Evolutionary conservation across 2,888 invertebrate species (phyloP).

Genomic region (Synanthedon vespiformis): DNA sequence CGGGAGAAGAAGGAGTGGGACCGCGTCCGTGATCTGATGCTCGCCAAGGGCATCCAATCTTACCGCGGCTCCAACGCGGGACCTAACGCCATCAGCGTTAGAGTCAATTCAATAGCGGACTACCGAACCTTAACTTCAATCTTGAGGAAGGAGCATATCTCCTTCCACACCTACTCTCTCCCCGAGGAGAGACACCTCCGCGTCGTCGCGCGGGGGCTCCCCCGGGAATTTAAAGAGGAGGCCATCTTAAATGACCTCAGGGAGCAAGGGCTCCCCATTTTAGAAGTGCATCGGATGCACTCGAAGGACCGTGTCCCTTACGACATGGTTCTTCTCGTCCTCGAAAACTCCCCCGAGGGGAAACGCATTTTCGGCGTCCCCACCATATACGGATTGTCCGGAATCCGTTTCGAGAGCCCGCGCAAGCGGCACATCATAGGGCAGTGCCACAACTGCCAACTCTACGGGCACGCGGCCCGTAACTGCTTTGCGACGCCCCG

Average conservation of each 20-base stretch:
- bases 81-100: neutral
- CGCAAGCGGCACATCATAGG: too few species aligned
- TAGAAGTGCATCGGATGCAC: too few species aligned
- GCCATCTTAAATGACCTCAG: neutral
- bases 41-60: too few species aligned
- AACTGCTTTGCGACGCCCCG: neutral
- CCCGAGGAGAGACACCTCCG: neutral
- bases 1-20: too few species aligned
- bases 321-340: neutral
- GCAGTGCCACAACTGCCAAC: neutral
- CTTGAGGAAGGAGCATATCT: neutral
- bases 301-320: conserved; percentile 1
- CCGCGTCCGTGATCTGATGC: too few species aligned
- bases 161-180: neutral
- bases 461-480: neutral
- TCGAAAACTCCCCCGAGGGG: neutral
- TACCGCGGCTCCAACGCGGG: too few species aligned
- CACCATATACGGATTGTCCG: neutral
- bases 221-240: neutral
- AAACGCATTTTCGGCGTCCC: neutral
- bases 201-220: neutral
- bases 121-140: neutral
- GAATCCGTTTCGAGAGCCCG: neutral
- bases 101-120: neutral
- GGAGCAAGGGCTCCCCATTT: neutral